Evolutionary conservation across 2,888 invertebrate species (phyloP), one percentile per base, ranked within the genome.

Genomic region (Ferrisia virgata): DNA sequence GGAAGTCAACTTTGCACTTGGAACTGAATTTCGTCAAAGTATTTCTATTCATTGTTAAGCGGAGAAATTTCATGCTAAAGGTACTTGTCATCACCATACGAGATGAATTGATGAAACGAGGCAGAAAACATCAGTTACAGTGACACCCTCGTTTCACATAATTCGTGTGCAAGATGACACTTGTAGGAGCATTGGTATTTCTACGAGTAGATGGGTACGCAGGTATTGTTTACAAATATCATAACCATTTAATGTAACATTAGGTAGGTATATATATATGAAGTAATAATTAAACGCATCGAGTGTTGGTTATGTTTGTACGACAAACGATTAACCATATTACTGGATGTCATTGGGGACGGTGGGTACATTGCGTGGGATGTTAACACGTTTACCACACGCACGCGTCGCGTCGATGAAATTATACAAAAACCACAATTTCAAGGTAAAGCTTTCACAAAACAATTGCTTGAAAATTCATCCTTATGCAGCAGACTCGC

Each of bases 371-470:
- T 28, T 5, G 28, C n/a, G 58, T 64, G 58, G 28, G 58, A 33
- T 33, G 72, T 33, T n/a, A n/a, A 33, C 22, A 53, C 53, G 33
- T 72, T 72, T 72, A 72, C 72, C 72, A 18, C 64, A 13, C 2
- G 2, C 5, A 28, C 6, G 25, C 58, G 22, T 22, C 18, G 18
- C 2, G 1, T 6, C 22, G 58, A 28, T 25, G 64, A 64, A 64
- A 64, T 53, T 53, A 53, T 13, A 25, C 13, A 28, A 64, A 64
- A 64, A 64, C 58, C 58, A 64, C 58, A 64, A 64, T 64, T 64
- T 28, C 58, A 28, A 72, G 33, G n/a, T 72, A 64, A 64, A 28
- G 72, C 72, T 72, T 72, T 72, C 72, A 72, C 72, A 72, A 72
- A 3, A 72, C 72, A 72, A 33, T 72, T 28, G 72, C 72, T 33